Evolutionary conservation across 2,888 invertebrate species (phyloP), one percentile per base, ranked within the genome.

Genomic region (Apodemia zela): DNA sequence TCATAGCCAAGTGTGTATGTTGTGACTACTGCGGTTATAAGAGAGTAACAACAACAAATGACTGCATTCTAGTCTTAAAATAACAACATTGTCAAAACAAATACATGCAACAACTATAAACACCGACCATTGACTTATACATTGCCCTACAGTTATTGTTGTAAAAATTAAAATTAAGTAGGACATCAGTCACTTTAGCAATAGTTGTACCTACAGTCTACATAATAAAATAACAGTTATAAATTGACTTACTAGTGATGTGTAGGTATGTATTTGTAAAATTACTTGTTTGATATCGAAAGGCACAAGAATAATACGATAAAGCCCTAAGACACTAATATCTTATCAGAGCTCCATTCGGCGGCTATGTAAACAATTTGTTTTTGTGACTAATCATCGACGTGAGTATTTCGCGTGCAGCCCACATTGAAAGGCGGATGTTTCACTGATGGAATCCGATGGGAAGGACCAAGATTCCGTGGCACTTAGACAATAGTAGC

Each of bases 401-500:
- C 71, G 71, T 69, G 72, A 78, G 71, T 75, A 80, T 84, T 87
- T 87, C 76, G 86, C 87, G 81, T 82, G 83, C 84, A 79, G 79
- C 79, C 83, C 82, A 83, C 82, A 81, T 81, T 79, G 74, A 75
- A 74, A 80, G 76, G 77, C 87, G 88, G 87, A 89, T 88, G 84
- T 84, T 79, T 82, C 84, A 81, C 81, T 82, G 82, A 80, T 81
- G 87, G 88, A 86, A 87, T 89, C 83, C 85, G 85, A 85, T 88
- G 88, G 84, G 85, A 88, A 89, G 90, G 88, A 89, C 89, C 84
- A 89, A 89, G 90, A 90, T 88, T 86, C 89, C 87, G 87, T 82
- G 84, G 87, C 89, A 87, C 87, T 88, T 85, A 89, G 88, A 91
- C 90, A 90, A 90, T 90, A 89, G 85, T 84, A 72, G 82, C 82